Conservation (phyloP, 2,113 vertebrate species). For the Hymenochirus boettgeri region DNA sequence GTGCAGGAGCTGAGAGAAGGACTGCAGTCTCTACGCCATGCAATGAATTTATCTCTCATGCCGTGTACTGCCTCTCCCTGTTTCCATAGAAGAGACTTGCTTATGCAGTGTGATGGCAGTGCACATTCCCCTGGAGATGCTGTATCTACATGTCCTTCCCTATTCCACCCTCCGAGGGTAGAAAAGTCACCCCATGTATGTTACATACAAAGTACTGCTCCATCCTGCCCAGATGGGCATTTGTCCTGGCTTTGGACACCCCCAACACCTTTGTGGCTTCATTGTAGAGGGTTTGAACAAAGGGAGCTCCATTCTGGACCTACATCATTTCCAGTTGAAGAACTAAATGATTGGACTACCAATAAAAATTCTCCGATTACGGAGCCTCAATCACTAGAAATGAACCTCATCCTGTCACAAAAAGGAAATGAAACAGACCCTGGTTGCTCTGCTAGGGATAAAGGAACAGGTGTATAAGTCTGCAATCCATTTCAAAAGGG, state of each 20-base stretch:
- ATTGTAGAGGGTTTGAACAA: slow-evolving; percentile 38
- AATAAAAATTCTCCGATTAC: neutral
- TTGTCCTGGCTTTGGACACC: slow-evolving; percentile 57
- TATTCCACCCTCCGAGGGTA: slow-evolving; percentile 54
- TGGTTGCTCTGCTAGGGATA: slow-evolving; percentile 48
- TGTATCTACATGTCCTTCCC: slow-evolving; percentile 30
- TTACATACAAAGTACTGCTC: slow-evolving; percentile 44
- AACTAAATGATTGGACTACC: neutral
- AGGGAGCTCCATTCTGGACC: slow-evolving; percentile 16
- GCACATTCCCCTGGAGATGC: slow-evolving; percentile 23
- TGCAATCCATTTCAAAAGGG: too few species aligned
- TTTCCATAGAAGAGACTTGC: slow-evolving; percentile 19
- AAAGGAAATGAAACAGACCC: slow-evolving; percentile 47
- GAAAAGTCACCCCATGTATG: slow-evolving; percentile 53
- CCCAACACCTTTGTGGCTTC: slow-evolving; percentile 57
- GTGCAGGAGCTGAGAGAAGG: slow-evolving; percentile 61
- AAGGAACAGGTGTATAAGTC: slow-evolving; percentile 57
- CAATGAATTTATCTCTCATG: slow-evolving; percentile 52
- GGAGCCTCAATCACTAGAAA: slow-evolving; percentile 43
- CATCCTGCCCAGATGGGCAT: slow-evolving; percentile 43
- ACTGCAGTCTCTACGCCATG: slow-evolving; percentile 57
- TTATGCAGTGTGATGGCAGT: slow-evolving; percentile 23
- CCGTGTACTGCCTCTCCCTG: slow-evolving; percentile 36
- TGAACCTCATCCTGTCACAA: slow-evolving; percentile 19
- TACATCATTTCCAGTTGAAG: slow-evolving; percentile 10